A percentile compares a stretch with the other conserved stretches of the same genome.
Evolutionary conservation across 2,797 vertebrate genomes (phyloP).

Genomic region (Acanthis flammea): DNA sequence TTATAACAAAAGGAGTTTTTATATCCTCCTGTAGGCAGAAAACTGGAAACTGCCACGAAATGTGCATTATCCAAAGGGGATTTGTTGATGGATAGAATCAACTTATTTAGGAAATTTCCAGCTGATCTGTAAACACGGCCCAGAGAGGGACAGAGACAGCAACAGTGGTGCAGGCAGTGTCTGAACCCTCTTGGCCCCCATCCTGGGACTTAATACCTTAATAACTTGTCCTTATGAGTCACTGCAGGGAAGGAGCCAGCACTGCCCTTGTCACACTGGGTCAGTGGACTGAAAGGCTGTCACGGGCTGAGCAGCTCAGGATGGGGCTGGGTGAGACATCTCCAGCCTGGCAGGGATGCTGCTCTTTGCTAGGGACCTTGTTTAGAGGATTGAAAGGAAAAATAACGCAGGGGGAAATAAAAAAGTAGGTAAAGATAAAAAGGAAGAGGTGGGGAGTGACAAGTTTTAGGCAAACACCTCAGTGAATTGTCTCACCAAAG

Average conservation of each 20-base stretch:
- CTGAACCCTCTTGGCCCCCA: constrained; percentile 15
- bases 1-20: constrained; percentile 58
- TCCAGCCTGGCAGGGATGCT: neutral
- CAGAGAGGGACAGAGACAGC: neutral
- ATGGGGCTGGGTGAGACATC: neutral
- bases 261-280: constrained; percentile 2
- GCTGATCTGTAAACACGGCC: constrained; percentile 3
- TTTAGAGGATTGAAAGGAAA: neutral
- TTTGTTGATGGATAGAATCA: constrained; percentile 28
- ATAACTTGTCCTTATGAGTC: constrained; percentile 47
- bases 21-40: constrained; percentile 44
- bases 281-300: neutral
- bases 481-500: neutral
- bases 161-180: neutral
- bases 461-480: neutral
- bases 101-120: constrained; percentile 58
- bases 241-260: constrained; percentile 1
- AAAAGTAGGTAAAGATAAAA: neutral
- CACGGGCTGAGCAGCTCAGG: neutral
- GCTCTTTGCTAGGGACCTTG: neutral
- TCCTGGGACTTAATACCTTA: constrained; percentile 45
- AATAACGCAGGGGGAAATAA: accelerated
- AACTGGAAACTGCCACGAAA: constrained; percentile 19
- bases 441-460: neutral
- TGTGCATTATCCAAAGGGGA: neutral